Percentiles rank a stretch among this genome's conserved stretches.
Evolutionary conservation across 2,888 invertebrate species (phyloP).

Genomic region (Capitulum mitella): DNA sequence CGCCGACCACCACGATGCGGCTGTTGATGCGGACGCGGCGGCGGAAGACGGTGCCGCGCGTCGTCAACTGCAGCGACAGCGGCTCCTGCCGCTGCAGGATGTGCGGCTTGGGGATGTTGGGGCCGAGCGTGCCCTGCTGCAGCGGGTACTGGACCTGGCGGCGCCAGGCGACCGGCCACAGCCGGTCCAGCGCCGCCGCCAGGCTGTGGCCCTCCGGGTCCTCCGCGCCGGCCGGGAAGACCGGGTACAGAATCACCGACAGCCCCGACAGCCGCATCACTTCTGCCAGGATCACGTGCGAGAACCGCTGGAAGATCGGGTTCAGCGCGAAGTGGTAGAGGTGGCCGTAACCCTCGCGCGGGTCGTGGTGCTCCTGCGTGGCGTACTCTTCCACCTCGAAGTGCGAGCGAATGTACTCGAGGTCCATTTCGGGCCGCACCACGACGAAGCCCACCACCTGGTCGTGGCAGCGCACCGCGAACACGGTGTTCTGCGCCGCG

Average conservation of each 20-base stretch:
- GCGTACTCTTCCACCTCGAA: slow-evolving; percentile 46
- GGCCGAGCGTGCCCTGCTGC: not conserved
- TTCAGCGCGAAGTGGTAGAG: slow-evolving; percentile 50
- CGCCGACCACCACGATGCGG: slow-evolving; percentile 18
- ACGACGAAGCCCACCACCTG: slow-evolving; percentile 29
- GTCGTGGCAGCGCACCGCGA: not conserved
- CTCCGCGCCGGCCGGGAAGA: not conserved
- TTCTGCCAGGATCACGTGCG: slow-evolving; percentile 55
- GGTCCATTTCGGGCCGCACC: slow-evolving; percentile 41
- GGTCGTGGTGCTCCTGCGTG: slow-evolving; percentile 34
- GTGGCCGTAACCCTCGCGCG: slow-evolving; percentile 42
- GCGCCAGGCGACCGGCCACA: not conserved
- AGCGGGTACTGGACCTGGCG: slow-evolving; percentile 20
- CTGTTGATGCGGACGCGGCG: not conserved
- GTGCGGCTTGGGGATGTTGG: not conserved
- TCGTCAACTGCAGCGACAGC: not conserved
- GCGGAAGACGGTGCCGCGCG: not conserved
- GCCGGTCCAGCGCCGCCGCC: not conserved
- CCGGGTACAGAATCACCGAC: slow-evolving; percentile 51
- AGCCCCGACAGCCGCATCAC: slow-evolving; percentile 53
- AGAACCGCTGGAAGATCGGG: slow-evolving; percentile 54
- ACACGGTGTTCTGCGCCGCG: not conserved
- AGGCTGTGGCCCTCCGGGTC: slow-evolving; percentile 36
- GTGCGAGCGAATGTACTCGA: slow-evolving; percentile 42
- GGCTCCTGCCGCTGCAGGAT: slow-evolving; percentile 24